phyloP scores from a whole-genome alignment of 2,113 vertebrate genomes.

The Psilopsiagon aymara region DNA sequence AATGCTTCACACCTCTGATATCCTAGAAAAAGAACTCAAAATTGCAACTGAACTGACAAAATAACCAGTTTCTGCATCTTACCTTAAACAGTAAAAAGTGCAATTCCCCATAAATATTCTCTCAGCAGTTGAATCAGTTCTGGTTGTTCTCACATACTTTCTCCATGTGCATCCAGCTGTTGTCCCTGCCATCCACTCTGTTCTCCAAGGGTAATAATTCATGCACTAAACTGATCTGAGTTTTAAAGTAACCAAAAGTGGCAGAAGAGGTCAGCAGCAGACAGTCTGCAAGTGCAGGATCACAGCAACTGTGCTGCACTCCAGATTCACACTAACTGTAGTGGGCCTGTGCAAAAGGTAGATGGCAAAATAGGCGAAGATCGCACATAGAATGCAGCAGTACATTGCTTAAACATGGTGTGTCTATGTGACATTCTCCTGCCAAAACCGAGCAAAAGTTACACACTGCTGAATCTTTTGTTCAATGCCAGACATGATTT shows the following conservation, averaged over 20 bases:
- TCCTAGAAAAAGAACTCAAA: background rate
- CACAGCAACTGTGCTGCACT: background rate
- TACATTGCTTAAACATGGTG: accelerated
- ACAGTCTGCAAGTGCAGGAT: background rate
- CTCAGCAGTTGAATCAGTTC: background rate
- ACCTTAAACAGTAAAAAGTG: background rate
- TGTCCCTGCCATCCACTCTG: background rate
- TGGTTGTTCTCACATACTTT: background rate
- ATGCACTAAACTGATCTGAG: background rate
- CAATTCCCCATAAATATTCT: background rate
- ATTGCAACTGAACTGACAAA: background rate
- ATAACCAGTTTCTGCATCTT: background rate
- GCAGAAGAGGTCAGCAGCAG: background rate
- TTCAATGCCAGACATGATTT: background rate
- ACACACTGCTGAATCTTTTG: background rate
- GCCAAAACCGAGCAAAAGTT: background rate
- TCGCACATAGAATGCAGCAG: accelerated
- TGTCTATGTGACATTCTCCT: background rate
- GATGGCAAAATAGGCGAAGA: background rate
- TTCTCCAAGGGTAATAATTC: background rate
- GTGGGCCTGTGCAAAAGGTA: background rate
- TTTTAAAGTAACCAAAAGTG: background rate
- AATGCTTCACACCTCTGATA: background rate
- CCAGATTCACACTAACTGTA: background rate
- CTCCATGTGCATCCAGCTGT: background rate